These are phyloP conservation scores for Scartelaos histophorus DNA, from an alignment of 2,113 vertebrate species.

Conservation along the genomic window DNA sequence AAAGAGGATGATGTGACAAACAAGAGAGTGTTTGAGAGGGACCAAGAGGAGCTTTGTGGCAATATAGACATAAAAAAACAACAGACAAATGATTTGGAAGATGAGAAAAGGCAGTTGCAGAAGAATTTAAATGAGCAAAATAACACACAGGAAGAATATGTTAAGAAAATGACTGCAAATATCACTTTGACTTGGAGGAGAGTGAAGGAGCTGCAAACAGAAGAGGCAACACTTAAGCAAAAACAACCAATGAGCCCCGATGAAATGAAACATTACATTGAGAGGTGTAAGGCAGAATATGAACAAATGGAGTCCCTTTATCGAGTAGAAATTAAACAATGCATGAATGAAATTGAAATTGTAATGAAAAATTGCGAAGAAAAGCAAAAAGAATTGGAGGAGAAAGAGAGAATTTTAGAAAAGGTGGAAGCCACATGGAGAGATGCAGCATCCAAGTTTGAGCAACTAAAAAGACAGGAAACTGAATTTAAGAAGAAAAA, in stretches of 20 bases:
- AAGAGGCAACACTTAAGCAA: conserved; percentile 44
- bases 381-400: conserved; percentile 51
- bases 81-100: conserved; percentile 29
- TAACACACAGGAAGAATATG: conserved; percentile 43
- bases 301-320: conserved; percentile 15
- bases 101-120: conserved; percentile 35
- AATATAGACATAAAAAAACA: conserved; percentile 38
- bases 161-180: conserved; percentile 32
- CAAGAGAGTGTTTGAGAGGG: conserved; percentile 35
- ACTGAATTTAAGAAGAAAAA: conserved; percentile 24
- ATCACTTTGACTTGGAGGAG: conserved; percentile 24
- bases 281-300: conserved; percentile 17
- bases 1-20: conserved; percentile 37
- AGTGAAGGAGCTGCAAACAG: conserved; percentile 45
- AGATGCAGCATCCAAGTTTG: conserved; percentile 21
- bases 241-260: conserved; percentile 26
- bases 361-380: conserved; percentile 26
- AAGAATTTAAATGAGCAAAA: conserved; percentile 31
- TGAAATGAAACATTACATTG: conserved; percentile 22
- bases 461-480: conserved; percentile 20
- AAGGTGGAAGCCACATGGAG: conserved; percentile 45
- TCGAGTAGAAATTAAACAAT: conserved; percentile 22
- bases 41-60: conserved; percentile 33
- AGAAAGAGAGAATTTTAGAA: conserved; percentile 41
- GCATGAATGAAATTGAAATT: conserved; percentile 7